Conservation (phyloP, 2,113 vertebrate species). For the Hippoglossus stenolepis region DNA sequence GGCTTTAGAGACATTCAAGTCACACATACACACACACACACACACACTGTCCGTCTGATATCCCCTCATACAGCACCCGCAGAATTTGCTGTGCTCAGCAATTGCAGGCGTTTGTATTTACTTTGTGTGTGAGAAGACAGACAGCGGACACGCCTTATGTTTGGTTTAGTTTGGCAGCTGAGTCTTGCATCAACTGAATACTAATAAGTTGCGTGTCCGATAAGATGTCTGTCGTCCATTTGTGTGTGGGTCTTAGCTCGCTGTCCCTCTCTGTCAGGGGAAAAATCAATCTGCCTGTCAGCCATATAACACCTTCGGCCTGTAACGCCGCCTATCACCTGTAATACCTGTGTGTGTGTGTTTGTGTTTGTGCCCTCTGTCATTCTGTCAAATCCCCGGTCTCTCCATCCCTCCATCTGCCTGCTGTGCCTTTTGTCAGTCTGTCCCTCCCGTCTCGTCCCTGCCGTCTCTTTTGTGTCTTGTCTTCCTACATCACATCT, state of each 20-base stretch:
- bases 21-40: conserved; percentile 33
- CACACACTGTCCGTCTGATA: conserved; percentile 22
- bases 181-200: conserved; percentile 52
- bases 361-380: conserved; percentile 39
- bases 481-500: conserved; percentile 10
- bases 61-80: neutral
- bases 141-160: conserved; percentile 50
- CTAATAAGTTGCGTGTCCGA: conserved; percentile 41
- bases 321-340: conserved; percentile 53
- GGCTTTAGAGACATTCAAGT: conserved; percentile 42
- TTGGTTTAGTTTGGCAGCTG: conserved; percentile 26
- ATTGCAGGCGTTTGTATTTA: conserved; percentile 15
- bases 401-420: conserved; percentile 23
- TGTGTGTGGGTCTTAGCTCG: conserved; percentile 42
- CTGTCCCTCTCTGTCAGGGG: conserved; percentile 42
- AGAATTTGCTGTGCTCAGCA: conserved; percentile 51
- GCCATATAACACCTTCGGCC: conserved; percentile 53
- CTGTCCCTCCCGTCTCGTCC: conserved; percentile 33
- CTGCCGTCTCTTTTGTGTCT: conserved; percentile 20
- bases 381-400: conserved; percentile 44
- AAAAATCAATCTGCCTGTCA: conserved; percentile 76
- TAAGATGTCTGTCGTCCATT: neutral
- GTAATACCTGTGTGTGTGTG: conserved; percentile 15
- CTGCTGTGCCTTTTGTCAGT: conserved; percentile 37
- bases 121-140: conserved; percentile 17